phyloP scores from a whole-genome alignment of 2,797 vertebrate genomes.

The Kryptolebias ocellatus region DNA sequence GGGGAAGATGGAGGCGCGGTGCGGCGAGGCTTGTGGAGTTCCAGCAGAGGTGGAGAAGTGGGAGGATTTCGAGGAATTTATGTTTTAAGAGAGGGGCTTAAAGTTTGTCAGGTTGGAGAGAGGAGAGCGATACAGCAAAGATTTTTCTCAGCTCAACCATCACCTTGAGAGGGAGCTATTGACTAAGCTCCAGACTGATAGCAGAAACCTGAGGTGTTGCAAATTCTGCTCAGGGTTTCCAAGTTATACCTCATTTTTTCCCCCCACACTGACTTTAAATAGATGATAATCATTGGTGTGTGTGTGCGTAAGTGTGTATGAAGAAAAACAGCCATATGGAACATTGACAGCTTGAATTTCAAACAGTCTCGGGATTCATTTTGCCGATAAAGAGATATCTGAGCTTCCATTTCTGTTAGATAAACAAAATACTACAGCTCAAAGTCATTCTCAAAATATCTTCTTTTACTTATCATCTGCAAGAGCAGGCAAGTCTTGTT shows the following conservation, averaged over 20 bases:
- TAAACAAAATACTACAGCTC: conserved; percentile 16
- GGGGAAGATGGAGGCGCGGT: conserved; percentile 55
- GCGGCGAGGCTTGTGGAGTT: conserved; percentile 31
- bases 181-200: conserved; percentile 59
- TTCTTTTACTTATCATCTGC: conserved; percentile 29
- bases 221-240: conserved; percentile 43
- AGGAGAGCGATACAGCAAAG: conserved; percentile 26
- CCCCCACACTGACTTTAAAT: conserved; percentile 36
- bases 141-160: conserved; percentile 54
- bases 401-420: conserved; percentile 31
- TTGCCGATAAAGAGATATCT: conserved; percentile 17
- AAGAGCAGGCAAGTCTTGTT: conserved; percentile 29
- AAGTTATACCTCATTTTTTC: conserved; percentile 38
- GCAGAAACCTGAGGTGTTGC: conserved; percentile 44
- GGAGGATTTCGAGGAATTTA: conserved; percentile 73
- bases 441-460: conserved; percentile 40
- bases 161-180: conserved; percentile 74
- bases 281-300: conserved; percentile 40
- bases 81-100: conserved; percentile 52
- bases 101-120: conserved; percentile 37
- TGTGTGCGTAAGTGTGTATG: conserved; percentile 14
- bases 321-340: conserved; percentile 16
- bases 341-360: conserved; percentile 7
- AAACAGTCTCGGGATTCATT: conserved; percentile 38
- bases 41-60: conserved; percentile 59